Percentiles rank a stretch among this genome's conserved stretches.
Evolutionary conservation across 2,888 invertebrate species (phyloP).

Genomic region (Carpatolechia fugitivella): DNA sequence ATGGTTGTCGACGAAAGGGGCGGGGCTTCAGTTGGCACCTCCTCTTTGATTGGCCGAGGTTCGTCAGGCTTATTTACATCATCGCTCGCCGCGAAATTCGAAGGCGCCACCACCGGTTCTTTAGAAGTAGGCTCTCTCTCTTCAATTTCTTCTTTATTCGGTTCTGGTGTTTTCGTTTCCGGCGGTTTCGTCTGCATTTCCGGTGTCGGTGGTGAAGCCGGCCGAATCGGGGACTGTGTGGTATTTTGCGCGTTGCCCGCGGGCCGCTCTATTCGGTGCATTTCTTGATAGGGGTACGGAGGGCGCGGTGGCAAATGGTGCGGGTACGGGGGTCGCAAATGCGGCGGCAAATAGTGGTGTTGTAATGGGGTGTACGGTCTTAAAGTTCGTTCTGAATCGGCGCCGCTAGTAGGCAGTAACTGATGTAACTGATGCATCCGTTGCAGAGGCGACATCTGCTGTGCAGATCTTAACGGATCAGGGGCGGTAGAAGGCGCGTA

Average conservation of each 20-base stretch:
- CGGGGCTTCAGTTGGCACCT: conserved; percentile 11
- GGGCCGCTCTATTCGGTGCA: not conserved
- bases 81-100: not conserved
- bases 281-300: not conserved
- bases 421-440: conserved; percentile 29
- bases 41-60: not conserved
- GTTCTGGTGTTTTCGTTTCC: not conserved
- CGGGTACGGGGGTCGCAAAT: not conserved
- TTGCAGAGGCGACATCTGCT: conserved; percentile 21
- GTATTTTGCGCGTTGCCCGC: not conserved
- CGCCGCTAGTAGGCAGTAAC: conserved; percentile 14
- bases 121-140: not conserved
- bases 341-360: conserved; percentile 16
- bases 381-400: not conserved
- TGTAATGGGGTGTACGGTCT: conserved; percentile 25
- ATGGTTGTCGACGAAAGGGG: conserved; percentile 9
- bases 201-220: not conserved
- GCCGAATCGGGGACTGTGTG: not conserved
- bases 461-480: conserved; percentile 20
- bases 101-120: not conserved
- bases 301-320: not conserved
- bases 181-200: not conserved
- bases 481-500: conserved; percentile 48
- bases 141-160: not conserved
- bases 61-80: conserved; percentile 7